Evolutionary conservation across 2,888 invertebrate species (phyloP).

Genomic region (Arrhopalites spinosus): DNA sequence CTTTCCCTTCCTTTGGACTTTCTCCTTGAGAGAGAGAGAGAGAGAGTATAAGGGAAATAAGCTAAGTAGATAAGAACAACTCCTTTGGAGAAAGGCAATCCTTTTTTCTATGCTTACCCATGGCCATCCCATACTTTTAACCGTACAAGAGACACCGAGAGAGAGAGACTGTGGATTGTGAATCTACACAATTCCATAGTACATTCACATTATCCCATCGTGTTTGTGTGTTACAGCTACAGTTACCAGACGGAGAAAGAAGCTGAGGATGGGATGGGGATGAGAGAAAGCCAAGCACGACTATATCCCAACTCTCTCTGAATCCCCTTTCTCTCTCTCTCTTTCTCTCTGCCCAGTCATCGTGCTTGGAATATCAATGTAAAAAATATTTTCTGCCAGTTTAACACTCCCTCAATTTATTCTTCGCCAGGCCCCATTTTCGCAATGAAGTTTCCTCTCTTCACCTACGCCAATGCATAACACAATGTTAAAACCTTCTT

Average conservation of each 20-base stretch:
- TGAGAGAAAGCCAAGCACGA: not conserved
- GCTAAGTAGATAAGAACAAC: slow-evolving; percentile 38
- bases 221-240: too few species aligned
- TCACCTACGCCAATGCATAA: slow-evolving; percentile 14
- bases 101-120: slow-evolving; percentile 1
- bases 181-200: too few species aligned
- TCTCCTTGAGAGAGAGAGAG: slow-evolving; percentile 18
- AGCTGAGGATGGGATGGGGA: too few species aligned
- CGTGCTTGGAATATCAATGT: slow-evolving; percentile 41
- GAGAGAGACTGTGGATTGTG: not conserved
- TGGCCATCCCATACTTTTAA: not conserved
- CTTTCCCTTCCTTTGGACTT: not conserved
- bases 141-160: not conserved
- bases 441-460: slow-evolving; percentile 36
- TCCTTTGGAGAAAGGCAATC: slow-evolving; percentile 29
- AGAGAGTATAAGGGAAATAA: slow-evolving; percentile 26
- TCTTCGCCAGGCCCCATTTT: slow-evolving; percentile 40
- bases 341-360: slow-evolving; percentile 22
- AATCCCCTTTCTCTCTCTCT: not conserved
- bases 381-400: slow-evolving; percentile 47
- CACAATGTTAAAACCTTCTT: slow-evolving; percentile 19
- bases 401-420: slow-evolving; percentile 51
- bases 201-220: too few species aligned
- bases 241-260: too few species aligned
- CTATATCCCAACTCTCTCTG: not conserved